Percentiles rank a stretch among this genome's conserved stretches.
Evolutionary conservation across 2,797 vertebrate species (phyloP).

Genomic region (Myotis findleyi): DNA sequence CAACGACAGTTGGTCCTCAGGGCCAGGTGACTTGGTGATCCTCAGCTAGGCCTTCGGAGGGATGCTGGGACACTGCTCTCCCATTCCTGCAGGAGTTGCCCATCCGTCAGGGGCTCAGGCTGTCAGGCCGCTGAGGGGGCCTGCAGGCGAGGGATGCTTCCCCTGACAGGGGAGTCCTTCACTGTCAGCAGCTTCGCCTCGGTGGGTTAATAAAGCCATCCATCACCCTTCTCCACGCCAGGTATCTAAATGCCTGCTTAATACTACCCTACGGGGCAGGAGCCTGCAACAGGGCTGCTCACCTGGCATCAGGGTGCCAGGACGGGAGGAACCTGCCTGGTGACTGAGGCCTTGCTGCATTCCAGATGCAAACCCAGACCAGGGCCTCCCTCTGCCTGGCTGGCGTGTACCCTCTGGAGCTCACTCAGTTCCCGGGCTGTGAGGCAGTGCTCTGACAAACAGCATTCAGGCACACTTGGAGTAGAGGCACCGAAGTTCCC

Average conservation of each 20-base stretch:
- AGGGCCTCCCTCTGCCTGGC: slow-evolving; percentile 20
- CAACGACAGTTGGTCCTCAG: not conserved
- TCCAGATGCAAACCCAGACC: not conserved
- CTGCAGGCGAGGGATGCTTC: slow-evolving; percentile 72
- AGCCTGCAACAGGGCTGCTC: slow-evolving; percentile 71
- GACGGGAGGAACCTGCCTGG: slow-evolving; percentile 62
- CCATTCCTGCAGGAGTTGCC: not conserved
- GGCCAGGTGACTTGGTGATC: not conserved
- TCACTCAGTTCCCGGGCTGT: slow-evolving; percentile 79
- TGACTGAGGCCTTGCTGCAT: not conserved
- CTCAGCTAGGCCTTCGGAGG: not conserved
- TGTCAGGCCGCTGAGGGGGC: slow-evolving; percentile 69
- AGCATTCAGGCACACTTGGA: slow-evolving; percentile 64
- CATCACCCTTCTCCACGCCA: slow-evolving; percentile 85
- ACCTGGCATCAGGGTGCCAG: slow-evolving; percentile 79
- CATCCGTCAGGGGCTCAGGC: slow-evolving; percentile 72
- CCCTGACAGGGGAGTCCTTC: slow-evolving; percentile 76
- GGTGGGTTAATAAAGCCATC: slow-evolving; percentile 88
- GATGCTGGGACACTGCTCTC: not conserved
- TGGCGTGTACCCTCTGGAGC: slow-evolving; percentile 76
- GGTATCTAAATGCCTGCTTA: slow-evolving; percentile 87
- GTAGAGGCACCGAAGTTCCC: slow-evolving; percentile 39
- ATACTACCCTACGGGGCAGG: slow-evolving; percentile 75
- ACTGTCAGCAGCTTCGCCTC: slow-evolving; percentile 81
- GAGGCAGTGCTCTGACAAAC: slow-evolving; percentile 82